phyloP scores from a whole-genome alignment of 2,888 invertebrate species.

The Folsomia manolachei region DNA sequence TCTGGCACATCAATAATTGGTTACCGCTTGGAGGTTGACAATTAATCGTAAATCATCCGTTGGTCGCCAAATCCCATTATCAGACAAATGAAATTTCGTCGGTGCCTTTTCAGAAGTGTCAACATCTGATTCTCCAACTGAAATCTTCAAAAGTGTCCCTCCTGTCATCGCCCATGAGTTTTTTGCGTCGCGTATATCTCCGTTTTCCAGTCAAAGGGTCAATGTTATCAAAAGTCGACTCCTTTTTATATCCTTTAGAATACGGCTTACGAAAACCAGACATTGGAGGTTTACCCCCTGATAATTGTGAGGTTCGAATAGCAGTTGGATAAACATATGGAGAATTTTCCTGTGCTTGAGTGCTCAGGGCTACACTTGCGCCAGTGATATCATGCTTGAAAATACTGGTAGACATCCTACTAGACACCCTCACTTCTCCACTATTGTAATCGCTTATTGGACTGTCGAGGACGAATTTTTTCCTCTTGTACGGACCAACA shows the following conservation, averaged over 20 bases:
- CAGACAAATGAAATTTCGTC: constrained; percentile 51
- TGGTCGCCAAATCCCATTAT: constrained; percentile 88
- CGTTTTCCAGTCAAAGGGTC: constrained; percentile 29
- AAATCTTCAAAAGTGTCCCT: not conserved
- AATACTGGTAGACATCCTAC: constrained; percentile 4
- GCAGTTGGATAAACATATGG: constrained; percentile 4
- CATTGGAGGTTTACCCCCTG: not conserved
- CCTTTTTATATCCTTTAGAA: constrained; percentile 12
- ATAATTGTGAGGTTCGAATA: not conserved
- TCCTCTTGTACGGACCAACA: constrained; percentile 10
- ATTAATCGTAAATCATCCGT: constrained; percentile 93
- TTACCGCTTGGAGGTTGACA: constrained; percentile 83
- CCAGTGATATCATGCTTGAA: constrained; percentile 10
- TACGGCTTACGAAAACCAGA: not conserved
- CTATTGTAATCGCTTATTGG: not conserved
- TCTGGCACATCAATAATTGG: no score
- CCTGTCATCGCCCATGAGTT: constrained; percentile 6
- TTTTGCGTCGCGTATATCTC: constrained; percentile 22
- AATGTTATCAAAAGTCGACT: constrained; percentile 11
- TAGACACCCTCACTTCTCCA: constrained; percentile 1
- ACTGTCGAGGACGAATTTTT: not conserved
- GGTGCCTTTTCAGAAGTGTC: not conserved
- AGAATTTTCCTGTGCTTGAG: not conserved
- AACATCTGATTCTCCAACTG: constrained; percentile 4
- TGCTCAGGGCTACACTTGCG: not conserved